Evolutionary conservation across 2,888 invertebrate genomes (phyloP), one percentile per base, ranked within the genome.

Genomic region (Molanna angustata): DNA sequence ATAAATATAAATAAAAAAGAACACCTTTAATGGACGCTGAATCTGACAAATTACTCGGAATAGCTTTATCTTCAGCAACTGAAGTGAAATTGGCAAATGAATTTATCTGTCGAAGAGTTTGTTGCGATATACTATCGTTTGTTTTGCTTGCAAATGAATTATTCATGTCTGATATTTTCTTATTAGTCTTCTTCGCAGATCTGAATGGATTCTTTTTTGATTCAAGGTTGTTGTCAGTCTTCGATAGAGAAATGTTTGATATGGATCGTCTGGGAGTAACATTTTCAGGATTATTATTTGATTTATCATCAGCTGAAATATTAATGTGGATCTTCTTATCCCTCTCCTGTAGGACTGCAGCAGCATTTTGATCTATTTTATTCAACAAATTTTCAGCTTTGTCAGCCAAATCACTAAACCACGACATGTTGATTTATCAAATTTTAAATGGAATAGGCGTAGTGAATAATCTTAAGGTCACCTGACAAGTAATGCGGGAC

Each of bases 281-380:
- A 41, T 21, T n/a, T 13, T 18, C 14, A 11, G 4, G 19, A 39
- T 4, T 31, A 19, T 32, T 39, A 11, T 31, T 19, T 14, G 9
- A 11, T 22, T 17, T 31, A 27, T 33, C 14, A 4, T 6, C 14
- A n/a, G 19, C 9, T 2, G 37, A 39, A 31, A 48, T 31, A n/a
- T 40, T 48, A 13, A n/a, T 9, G n/a, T 33, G 20, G 6, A 17
- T 41, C 33, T 47, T 61, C 31, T 62, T 51, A 50, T 68, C 69
- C 52, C 64, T 67, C 58, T 61, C 60, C 33, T 59, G 53, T 17
- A 83, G 70, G 32, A 82, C 86, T 32, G 78, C 79, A 1, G 86
- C 87, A 13, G 88, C 86, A 66, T 84, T 83, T 66, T 86, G 79
- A 65, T 89, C 88, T 48, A 89, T 80, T 69, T 83, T 83, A 66